phyloP scores from a whole-genome alignment of 2,888 invertebrate species.

The Netelia melanura region DNA sequence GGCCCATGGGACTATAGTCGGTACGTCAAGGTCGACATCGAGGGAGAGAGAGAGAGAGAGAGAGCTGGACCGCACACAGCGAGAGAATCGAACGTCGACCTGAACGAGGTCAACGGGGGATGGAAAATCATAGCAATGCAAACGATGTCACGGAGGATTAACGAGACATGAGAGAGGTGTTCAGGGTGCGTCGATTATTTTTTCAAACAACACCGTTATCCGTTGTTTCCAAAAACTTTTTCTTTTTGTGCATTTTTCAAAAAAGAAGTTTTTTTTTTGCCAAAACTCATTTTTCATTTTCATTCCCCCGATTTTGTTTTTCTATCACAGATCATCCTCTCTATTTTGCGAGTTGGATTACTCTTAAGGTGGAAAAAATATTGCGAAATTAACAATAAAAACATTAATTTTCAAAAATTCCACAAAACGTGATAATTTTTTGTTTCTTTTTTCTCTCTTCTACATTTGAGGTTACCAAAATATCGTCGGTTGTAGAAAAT shows the following conservation, averaged over 20 bases:
- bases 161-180: constrained; percentile 81
- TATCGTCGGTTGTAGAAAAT: constrained; percentile 9
- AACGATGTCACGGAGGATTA: constrained; percentile 77
- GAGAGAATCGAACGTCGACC: constrained; percentile 49
- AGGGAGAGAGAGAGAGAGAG: constrained; percentile 28
- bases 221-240: background rate
- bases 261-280: too few species aligned
- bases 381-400: too few species aligned
- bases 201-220: background rate
- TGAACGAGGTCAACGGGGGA: constrained; percentile 57
- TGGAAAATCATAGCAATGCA: constrained; percentile 60
- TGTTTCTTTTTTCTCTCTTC: background rate
- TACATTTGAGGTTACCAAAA: background rate
- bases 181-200: constrained; percentile 77
- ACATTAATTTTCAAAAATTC: too few species aligned
- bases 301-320: too few species aligned
- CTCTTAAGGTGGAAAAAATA: too few species aligned
- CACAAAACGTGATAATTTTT: background rate
- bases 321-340: too few species aligned
- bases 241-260: constrained; percentile 12
- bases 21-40: constrained; percentile 60
- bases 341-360: too few species aligned
- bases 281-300: too few species aligned
- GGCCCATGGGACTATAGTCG: constrained; percentile 40
- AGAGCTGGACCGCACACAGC: constrained; percentile 29